Evolutionary conservation across 2,797 vertebrate genomes (phyloP).

Genomic region (Menidia menidia): DNA sequence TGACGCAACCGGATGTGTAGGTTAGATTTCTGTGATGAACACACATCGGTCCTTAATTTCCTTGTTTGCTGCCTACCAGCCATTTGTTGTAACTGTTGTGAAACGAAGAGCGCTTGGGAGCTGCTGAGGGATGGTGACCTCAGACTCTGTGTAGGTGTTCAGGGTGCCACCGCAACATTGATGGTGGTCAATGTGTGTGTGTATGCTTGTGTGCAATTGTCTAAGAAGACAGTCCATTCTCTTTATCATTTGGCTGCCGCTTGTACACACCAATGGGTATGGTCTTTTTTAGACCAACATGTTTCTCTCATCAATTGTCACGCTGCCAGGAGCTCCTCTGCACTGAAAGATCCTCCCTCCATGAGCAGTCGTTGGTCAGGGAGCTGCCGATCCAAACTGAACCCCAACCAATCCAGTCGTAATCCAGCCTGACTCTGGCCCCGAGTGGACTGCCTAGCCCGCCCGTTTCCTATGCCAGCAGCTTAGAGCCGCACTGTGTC

Average conservation of each 20-base stretch:
- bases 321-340: slow-evolving; percentile 84
- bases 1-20: slow-evolving; percentile 67
- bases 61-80: slow-evolving; percentile 63
- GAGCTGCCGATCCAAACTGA: slow-evolving; percentile 78
- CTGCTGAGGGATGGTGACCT: slow-evolving; percentile 62
- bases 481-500: slow-evolving; percentile 88
- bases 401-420: slow-evolving; percentile 78
- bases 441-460: slow-evolving; percentile 80
- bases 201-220: slow-evolving; percentile 25
- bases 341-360: slow-evolving; percentile 82
- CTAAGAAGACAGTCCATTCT: slow-evolving; percentile 31
- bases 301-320: slow-evolving; percentile 68
- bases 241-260: slow-evolving; percentile 59
- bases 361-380: slow-evolving; percentile 79
- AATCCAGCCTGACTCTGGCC: slow-evolving; percentile 88
- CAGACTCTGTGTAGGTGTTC: slow-evolving; percentile 72
- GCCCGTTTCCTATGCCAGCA: slow-evolving; percentile 86
- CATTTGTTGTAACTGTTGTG: slow-evolving; percentile 58
- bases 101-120: slow-evolving; percentile 54
- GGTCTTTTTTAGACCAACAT: slow-evolving; percentile 65
- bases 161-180: slow-evolving; percentile 76
- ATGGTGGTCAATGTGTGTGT: slow-evolving; percentile 48
- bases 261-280: slow-evolving; percentile 57
- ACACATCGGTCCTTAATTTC: slow-evolving; percentile 59
- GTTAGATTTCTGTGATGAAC: slow-evolving; percentile 65